Conservation (phyloP, 2,888 invertebrate genomes). For the Deilephila porcellus region DNA sequence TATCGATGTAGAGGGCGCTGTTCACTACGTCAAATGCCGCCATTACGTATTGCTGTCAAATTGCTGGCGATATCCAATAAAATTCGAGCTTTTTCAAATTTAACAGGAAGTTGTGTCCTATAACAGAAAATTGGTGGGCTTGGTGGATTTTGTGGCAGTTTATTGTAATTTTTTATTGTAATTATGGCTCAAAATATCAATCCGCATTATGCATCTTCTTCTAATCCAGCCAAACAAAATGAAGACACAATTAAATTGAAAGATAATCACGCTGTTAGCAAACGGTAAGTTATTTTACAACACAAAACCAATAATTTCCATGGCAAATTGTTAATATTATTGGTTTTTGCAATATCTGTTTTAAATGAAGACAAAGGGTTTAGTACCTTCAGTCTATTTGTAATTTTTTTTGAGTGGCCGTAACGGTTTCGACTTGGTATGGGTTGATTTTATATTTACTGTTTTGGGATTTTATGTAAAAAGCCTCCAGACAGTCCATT, state of each 20-base stretch:
- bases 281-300: conserved; percentile 87
- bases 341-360: background rate
- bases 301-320: background rate
- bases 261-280: conserved; percentile 95
- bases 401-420: background rate
- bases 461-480: too few relatives aligned
- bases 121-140: conserved; percentile 66
- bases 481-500: too few relatives aligned
- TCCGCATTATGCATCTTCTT: conserved; percentile 90
- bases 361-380: background rate
- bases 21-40: conserved; percentile 59
- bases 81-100: conserved; percentile 82
- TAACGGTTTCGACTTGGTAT: background rate
- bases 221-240: conserved; percentile 90
- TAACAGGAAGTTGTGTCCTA: conserved; percentile 73
- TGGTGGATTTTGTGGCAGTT: conserved; percentile 60
- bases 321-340: conserved; percentile 9
- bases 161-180: conserved; percentile 56
- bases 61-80: conserved; percentile 70
- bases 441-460: background rate
- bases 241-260: conserved; percentile 90
- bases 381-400: background rate
- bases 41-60: conserved; percentile 77
- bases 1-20: conserved; percentile 48
- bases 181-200: conserved; percentile 95